Conservation (phyloP, 2,113 vertebrate genomes). For the Machaerirhynchus nigripectus region DNA sequence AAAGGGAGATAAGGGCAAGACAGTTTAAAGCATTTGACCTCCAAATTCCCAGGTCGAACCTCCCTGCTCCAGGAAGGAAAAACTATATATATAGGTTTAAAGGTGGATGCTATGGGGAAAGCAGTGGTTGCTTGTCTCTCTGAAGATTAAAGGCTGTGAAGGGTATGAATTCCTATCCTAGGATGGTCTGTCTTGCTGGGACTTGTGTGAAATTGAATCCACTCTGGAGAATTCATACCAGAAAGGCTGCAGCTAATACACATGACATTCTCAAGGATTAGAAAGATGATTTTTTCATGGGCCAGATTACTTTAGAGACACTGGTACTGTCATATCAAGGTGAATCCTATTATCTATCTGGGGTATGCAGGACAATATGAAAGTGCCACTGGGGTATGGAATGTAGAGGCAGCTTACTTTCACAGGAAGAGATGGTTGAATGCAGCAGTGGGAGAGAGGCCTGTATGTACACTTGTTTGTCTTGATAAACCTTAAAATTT, state of each 20-base stretch:
- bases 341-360: neutral
- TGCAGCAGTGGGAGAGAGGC: neutral
- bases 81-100: neutral
- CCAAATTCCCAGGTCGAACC: neutral
- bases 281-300: constrained; percentile 27
- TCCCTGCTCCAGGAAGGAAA: neutral
- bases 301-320: neutral
- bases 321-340: neutral
- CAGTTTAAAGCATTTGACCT: neutral
- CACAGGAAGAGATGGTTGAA: neutral
- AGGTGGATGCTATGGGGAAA: neutral
- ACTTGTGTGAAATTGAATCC: constrained; percentile 33
- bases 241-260: constrained; percentile 23
- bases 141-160: neutral
- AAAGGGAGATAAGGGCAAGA: neutral
- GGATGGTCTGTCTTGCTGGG: neutral
- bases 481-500: neutral
- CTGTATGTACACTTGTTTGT: neutral
- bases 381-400: neutral
- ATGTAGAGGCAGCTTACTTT: neutral
- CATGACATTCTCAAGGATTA: constrained; percentile 25
- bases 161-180: neutral
- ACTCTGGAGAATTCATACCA: neutral
- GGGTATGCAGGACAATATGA: neutral
- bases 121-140: neutral